Conservation (phyloP, 2,888 invertebrate genomes). For the Oxyteleia sp. region DNA sequence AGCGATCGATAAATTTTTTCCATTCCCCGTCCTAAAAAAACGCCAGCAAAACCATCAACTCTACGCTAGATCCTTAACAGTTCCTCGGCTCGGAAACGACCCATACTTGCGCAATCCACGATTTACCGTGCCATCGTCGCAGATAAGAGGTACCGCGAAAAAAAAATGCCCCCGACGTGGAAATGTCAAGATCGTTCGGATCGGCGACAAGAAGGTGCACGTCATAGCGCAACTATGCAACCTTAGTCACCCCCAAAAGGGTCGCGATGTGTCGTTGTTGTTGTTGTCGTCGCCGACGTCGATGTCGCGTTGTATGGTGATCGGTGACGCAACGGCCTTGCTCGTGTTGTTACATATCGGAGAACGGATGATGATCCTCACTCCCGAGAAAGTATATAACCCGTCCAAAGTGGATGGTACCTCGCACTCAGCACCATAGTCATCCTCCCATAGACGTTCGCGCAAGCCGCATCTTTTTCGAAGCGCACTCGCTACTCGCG, state of each 20-base stretch:
- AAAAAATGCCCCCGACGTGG: not conserved
- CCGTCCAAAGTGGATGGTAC: slow-evolving; percentile 83
- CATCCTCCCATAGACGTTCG: slow-evolving; percentile 80
- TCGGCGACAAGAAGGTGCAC: not conserved
- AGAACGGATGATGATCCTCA: slow-evolving; percentile 79
- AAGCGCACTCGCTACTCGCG: not conserved
- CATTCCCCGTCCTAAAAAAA: too few relatives aligned
- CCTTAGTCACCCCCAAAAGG: slow-evolving; percentile 53
- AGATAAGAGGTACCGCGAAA: too few relatives aligned
- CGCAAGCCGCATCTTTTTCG: slow-evolving; percentile 44
- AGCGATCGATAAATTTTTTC: too few relatives aligned
- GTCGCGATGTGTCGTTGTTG: slow-evolving; percentile 17
- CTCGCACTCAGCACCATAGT: slow-evolving; percentile 83
- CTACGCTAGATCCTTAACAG: too few relatives aligned
- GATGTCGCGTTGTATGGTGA: slow-evolving; percentile 75
- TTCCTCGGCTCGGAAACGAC: too few relatives aligned
- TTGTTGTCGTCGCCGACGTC: slow-evolving; percentile 37
- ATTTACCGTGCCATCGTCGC: too few relatives aligned
- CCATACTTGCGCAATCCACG: too few relatives aligned
- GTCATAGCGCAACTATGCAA: slow-evolving; percentile 1
- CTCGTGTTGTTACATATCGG: slow-evolving; percentile 85
- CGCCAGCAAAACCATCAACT: too few relatives aligned
- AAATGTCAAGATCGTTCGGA: not conserved
- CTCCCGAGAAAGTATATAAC: slow-evolving; percentile 84
- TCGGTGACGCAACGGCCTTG: slow-evolving; percentile 85